Evolutionary conservation across 2,888 invertebrate species (phyloP).

Genomic region (Drosophila cyrtoloma): DNA sequence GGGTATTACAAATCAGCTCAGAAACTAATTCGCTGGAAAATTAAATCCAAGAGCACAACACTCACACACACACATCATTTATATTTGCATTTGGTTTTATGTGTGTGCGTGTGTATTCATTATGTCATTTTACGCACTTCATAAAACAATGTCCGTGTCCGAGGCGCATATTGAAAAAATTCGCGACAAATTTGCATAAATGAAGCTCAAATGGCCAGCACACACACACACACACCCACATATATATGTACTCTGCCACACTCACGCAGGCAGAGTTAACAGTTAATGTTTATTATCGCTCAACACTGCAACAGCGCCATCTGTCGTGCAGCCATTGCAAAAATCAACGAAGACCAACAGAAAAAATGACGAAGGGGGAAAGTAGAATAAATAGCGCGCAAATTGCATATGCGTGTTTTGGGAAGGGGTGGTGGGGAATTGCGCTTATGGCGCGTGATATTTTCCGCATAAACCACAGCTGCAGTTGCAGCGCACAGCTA

Average conservation of each 20-base stretch:
- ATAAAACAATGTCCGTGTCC: conserved; percentile 30
- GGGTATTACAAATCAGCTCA: conserved; percentile 37
- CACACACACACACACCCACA: conserved; percentile 17
- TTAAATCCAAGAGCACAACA: conserved; percentile 54
- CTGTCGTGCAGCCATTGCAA: conserved; percentile 28
- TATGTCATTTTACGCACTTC: conserved; percentile 46
- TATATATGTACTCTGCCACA: background rate
- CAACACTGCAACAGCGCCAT: conserved; percentile 28
- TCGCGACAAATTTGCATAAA: conserved; percentile 63
- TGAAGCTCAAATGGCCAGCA: conserved; percentile 54
- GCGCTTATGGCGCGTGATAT: conserved; percentile 22
- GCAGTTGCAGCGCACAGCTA: conserved; percentile 6
- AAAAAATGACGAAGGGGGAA: background rate
- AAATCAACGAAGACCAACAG: conserved; percentile 6
- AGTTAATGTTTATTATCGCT: conserved; percentile 47
- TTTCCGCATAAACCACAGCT: conserved; percentile 13
- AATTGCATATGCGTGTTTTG: conserved; percentile 26
- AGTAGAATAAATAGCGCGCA: conserved; percentile 17
- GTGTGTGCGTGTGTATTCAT: conserved; percentile 25
- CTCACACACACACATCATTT: background rate
- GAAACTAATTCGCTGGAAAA: conserved; percentile 63
- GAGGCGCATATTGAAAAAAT: conserved; percentile 49
- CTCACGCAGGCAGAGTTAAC: conserved; percentile 24
- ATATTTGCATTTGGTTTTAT: background rate
- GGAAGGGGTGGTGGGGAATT: background rate